Evolutionary conservation across 2,888 invertebrate species (phyloP).

Genomic region (Steromphala cineraria): DNA sequence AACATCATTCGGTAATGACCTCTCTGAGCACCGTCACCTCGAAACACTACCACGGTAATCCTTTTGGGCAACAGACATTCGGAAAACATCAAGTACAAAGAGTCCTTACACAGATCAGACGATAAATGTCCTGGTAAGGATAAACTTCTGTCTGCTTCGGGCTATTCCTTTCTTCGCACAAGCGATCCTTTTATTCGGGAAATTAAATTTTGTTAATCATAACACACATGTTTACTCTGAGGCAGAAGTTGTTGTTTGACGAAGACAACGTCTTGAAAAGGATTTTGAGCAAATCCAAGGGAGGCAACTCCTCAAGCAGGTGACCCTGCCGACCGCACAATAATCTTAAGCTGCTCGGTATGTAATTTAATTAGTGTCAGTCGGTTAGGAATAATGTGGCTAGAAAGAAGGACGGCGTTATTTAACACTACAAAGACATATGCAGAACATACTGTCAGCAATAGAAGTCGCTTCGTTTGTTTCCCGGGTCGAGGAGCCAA

Average conservation of each 20-base stretch:
- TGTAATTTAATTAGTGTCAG: slow-evolving; percentile 2
- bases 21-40: neutral
- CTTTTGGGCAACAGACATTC: neutral
- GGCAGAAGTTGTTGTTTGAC: neutral
- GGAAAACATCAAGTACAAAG: neutral
- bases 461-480: no score
- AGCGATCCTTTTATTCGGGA: neutral
- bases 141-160: neutral
- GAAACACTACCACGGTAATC: neutral
- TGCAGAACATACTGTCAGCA: neutral
- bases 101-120: neutral
- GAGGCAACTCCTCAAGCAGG: neutral
- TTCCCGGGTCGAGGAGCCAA: no score
- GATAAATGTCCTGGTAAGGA: neutral
- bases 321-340: neutral
- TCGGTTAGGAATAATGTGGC: neutral
- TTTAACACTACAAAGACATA: neutral
- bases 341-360: neutral
- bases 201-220: slow-evolving; percentile 8
- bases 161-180: neutral
- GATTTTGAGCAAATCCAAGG: neutral
- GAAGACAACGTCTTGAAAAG: neutral
- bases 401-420: neutral
- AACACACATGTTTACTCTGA: neutral
- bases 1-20: neutral